A percentile compares a stretch with the other conserved stretches of the same genome.
Conservation (phyloP, 2,888 invertebrate genomes). For the Eulithis prunata region DNA sequence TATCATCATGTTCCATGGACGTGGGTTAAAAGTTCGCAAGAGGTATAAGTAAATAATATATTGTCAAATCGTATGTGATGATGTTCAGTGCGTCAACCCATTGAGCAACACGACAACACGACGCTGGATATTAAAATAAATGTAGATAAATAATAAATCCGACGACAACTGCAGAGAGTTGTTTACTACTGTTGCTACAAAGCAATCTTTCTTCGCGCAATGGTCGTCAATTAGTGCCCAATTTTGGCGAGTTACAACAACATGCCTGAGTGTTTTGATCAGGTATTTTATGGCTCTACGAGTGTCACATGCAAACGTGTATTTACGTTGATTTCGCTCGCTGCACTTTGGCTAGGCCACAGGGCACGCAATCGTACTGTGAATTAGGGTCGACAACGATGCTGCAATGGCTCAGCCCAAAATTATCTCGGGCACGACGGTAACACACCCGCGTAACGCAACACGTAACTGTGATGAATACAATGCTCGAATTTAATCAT, state of each 20-base stretch:
- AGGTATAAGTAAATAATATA: too few relatives aligned
- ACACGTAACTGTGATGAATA: constrained; percentile 1
- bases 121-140: constrained; percentile 22
- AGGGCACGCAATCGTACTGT: constrained; percentile 55
- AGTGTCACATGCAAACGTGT: constrained; percentile 56
- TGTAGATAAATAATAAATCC: constrained; percentile 25
- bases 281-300: constrained; percentile 46
- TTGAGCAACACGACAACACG: constrained; percentile 22
- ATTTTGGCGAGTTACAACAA: constrained; percentile 45
- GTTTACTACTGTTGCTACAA: constrained; percentile 27
- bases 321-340: constrained; percentile 71
- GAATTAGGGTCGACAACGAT: constrained; percentile 60
- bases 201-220: constrained; percentile 32
- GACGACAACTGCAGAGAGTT: constrained; percentile 16
- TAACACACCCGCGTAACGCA: constrained; percentile 7
- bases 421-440: constrained; percentile 33
- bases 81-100: constrained; percentile 31
- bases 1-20: not conserved
- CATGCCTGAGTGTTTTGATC: constrained; percentile 41
- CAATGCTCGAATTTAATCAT: constrained; percentile 7
- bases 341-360: constrained; percentile 63
- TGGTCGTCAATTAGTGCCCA: constrained; percentile 34
- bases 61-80: constrained; percentile 14
- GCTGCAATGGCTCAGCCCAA: constrained; percentile 60
- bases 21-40: not conserved